phyloP scores from a whole-genome alignment of 2,113 vertebrate genomes.

The Xerus inauris region DNA sequence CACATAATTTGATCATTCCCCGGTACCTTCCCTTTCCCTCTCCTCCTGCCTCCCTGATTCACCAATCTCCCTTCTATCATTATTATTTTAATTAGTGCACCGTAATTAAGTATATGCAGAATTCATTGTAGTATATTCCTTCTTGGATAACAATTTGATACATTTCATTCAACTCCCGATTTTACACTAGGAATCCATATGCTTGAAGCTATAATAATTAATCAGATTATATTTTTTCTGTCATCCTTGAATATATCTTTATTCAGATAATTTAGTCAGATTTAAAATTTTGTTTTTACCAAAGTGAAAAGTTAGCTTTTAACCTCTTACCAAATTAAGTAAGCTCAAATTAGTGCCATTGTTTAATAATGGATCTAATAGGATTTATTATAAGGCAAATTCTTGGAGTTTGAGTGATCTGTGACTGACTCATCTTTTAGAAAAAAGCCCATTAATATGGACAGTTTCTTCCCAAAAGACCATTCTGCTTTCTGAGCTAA shows the following conservation, averaged over 20 bases:
- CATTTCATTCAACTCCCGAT: not conserved
- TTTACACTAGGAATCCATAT: not conserved
- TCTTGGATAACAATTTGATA: too few relatives aligned
- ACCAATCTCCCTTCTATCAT: too few relatives aligned
- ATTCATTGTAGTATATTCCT: too few relatives aligned
- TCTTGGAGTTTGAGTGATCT: not conserved
- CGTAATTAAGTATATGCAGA: too few relatives aligned
- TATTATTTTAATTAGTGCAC: too few relatives aligned
- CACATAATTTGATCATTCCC: too few relatives aligned
- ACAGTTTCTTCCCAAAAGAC: not conserved
- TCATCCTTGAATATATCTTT: slow-evolving; percentile 11
- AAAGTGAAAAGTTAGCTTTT: slow-evolving; percentile 40
- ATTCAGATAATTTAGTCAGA: slow-evolving; percentile 25
- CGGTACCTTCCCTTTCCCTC: too few relatives aligned
- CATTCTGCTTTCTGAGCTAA: slow-evolving; percentile 22
- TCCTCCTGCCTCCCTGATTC: too few relatives aligned
- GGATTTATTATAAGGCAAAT: slow-evolving; percentile 10
- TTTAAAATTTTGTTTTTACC: slow-evolving; percentile 33
- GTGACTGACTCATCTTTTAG: not conserved
- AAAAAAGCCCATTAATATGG: not conserved
- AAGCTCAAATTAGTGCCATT: slow-evolving; percentile 44
- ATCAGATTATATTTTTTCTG: not conserved
- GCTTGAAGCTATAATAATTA: slow-evolving; percentile 44
- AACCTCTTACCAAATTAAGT: slow-evolving; percentile 53
- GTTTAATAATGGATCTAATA: not conserved